A percentile compares a stretch with the other conserved stretches of the same genome.
Evolutionary conservation across 2,797 vertebrate species (phyloP).

Genomic region (Chelmon rostratus): DNA sequence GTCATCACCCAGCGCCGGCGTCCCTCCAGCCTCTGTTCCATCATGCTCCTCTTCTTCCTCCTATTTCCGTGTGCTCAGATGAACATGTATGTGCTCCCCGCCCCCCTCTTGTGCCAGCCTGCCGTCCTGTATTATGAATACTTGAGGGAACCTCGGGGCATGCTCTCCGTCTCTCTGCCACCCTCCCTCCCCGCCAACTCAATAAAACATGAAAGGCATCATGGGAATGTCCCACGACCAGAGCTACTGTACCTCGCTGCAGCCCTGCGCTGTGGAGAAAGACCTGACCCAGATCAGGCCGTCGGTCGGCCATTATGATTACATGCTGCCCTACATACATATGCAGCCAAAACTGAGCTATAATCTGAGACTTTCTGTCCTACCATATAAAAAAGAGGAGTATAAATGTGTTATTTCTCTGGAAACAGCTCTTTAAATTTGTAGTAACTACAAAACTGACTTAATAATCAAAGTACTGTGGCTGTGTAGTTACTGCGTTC

Average conservation of each 20-base stretch:
- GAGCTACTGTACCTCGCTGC: background rate
- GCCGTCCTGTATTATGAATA: conserved; percentile 45
- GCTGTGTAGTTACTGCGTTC: too few species aligned
- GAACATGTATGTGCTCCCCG: background rate
- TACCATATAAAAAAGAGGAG: too few species aligned
- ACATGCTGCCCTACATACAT: background rate
- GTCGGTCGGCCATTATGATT: background rate
- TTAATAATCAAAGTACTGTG: too few species aligned
- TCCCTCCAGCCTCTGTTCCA: background rate
- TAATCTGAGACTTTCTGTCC: too few species aligned
- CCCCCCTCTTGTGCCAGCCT: conserved; percentile 2
- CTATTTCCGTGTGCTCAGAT: background rate
- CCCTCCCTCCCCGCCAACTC: conserved; percentile 6
- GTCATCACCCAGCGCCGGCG: conserved; percentile 5
- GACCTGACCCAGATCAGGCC: conserved; percentile 7
- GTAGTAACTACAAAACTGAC: too few species aligned
- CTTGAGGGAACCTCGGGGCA: conserved; percentile 25
- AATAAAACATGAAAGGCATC: conserved; percentile 51
- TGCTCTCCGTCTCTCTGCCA: background rate
- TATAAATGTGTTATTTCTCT: too few species aligned
- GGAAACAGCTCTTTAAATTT: background rate
- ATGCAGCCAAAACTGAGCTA: background rate
- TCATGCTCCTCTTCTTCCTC: conserved; percentile 53
- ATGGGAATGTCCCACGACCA: conserved; percentile 51
- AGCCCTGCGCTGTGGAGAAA: background rate